Base-by-base conservation (phyloP, 2,113 vertebrate genomes). In the Drymodes brunneopygia region DNA sequence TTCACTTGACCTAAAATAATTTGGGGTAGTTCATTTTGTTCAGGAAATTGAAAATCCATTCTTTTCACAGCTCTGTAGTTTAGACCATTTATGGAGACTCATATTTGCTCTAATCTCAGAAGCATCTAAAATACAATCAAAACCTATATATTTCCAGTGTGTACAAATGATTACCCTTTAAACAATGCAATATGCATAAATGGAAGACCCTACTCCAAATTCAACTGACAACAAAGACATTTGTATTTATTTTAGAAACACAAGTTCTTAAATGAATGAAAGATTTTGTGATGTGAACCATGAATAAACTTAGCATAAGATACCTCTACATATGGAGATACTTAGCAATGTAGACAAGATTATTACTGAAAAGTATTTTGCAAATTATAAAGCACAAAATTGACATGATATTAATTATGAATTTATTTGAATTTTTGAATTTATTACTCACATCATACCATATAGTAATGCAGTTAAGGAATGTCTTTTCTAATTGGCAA, bases 31-130 rank as follows among this genome's bases (percentile, higher is more conserved):
- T 90, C 54, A 78, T 88, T 92, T 84, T 71, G 51, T 81, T 81
- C 51, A 87, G 88, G 67, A 94, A 91, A 96, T 87, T 74, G 77
- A 94, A 95, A 97, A 95, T 48, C 44, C 60, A 89, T 79, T 88
- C 58, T 91, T 96, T 60, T 81, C 40, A 91, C 38, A 91, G 60
- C 35, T 92, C 75, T 92, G 51, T 65, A 86, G 20, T 80, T 91
- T 67, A 86, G 38, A 71, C 11, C 14, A 42, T 81, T 94, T 91
- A 92, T 31, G 14, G 12, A 69, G 29, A 88, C 15, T 62, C 54
- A 73, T 75, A 90, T 81, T 77, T 57, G 21, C 71, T 91, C 77
- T 92, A 71, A 94, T 88, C 80, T 94, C 77, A 67, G 56, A 90
- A 81, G 12, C 61, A 84, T 72, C 77, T 84, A 62, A 94, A 92